Percentiles rank a stretch among this genome's conserved stretches.
phyloP scores from a whole-genome alignment of 2,113 vertebrate genomes.

The Stercorarius parasiticus region DNA sequence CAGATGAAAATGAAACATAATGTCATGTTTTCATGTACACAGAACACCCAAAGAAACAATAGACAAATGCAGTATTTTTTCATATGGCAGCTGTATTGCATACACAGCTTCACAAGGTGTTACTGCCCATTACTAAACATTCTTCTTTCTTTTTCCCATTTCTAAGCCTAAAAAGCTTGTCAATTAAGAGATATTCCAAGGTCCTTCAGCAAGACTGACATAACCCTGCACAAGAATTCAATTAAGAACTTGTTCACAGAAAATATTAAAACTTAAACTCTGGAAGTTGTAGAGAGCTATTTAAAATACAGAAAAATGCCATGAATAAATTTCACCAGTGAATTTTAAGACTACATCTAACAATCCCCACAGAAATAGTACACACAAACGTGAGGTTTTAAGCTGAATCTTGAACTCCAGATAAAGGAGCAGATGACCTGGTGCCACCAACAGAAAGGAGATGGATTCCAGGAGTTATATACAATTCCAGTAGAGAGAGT shows the following conservation, averaged over 20 bases:
- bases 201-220: not conserved
- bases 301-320: not conserved
- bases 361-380: not conserved
- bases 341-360: not conserved
- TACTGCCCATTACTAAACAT: not conserved
- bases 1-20: not conserved
- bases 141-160: not conserved
- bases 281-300: not conserved
- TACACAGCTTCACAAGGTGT: not conserved
- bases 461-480: not conserved
- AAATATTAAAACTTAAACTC: not conserved
- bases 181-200: not conserved
- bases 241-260: not conserved
- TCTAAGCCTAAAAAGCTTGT: not conserved
- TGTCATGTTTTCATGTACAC: not conserved
- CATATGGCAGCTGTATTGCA: not conserved
- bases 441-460: not conserved
- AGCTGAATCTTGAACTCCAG: not conserved
- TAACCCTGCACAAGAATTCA: not conserved
- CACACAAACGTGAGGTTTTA: not conserved
- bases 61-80: not conserved
- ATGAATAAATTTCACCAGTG: not conserved
- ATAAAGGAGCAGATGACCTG: not conserved
- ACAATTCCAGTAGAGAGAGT: not conserved
- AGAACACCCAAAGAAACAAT: not conserved